Evolutionary conservation across 2,888 invertebrate species (phyloP), one percentile per base, ranked within the genome.

Genomic region (Chrysolina americana): DNA sequence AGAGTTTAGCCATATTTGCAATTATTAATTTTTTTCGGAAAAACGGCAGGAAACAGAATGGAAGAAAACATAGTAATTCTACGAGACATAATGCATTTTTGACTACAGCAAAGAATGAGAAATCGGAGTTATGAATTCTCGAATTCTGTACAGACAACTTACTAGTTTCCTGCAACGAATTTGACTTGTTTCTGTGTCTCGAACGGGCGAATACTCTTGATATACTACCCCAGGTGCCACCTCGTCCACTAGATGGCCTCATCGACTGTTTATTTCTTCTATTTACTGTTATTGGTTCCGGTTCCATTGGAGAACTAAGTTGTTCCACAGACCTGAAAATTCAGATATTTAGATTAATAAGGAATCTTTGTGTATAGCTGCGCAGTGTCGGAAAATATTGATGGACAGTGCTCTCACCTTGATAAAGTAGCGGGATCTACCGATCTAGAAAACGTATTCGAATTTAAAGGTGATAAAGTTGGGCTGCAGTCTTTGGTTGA

Each of bases 141-240:
- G 36, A 36, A 8, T 36, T 36, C 0, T 36, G 36, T 6, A 36
- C 3, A 36, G 4, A 6, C 36, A 48, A 75, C 82, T 80, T 79
- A 86, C 92, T 92, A 84, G 93, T 92, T 85, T 92, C 93, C 81
- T 93, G 93, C 75, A 91, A 89, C 28, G 92, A 91, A 81, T 91
- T 92, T 53, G 91, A 90, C 85, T 95, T 94, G 86, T 94, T 95
- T 88, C 96, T 93, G 87, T 96, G 95, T 65, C 96, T 91, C 78
- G 95, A 94, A 70, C 96, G 90, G 0, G 96, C 95, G 84, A 97
- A 97, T 41, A 97, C 96, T 79, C 96, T 91, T 0, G 96, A 96
- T 87, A 97, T 97, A 83, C 96, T 96, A 69, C 96, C 96, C 96
- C 96, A 97, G 0, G 95, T 94, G 21, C 94, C 93, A 17, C 95